Evolutionary conservation across 37 sponge, comb jelly and placozoan genomes (phyloP), one percentile per base, ranked within the genome.

Genomic region (Corticium candelabrum): DNA sequence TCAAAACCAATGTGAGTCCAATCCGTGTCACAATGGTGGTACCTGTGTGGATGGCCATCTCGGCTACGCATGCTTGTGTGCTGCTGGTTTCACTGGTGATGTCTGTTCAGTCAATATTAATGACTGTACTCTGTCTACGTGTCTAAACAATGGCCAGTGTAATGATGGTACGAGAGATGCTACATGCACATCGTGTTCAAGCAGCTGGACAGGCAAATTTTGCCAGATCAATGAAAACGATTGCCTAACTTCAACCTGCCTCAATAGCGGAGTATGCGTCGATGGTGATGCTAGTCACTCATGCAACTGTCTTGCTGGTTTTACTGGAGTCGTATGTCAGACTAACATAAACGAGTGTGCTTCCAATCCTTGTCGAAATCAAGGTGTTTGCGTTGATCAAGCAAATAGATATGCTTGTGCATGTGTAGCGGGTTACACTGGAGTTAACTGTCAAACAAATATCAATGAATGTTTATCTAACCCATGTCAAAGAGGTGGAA

Each of bases 21-120:
- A 39, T 15, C 82, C 82, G 31, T 82, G 82, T 31, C 41, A 71
- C 34, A 82, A 82, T 30, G 39, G 40, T 31, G 82, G 50, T 34
- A 80, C 79, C 38, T 82, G 82, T 39, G n/a, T 32, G 2, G 40
- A 1, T 21, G 62, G 62, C 62, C 11, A 27, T 21, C 15, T 21
- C 30, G 37, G 68, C 40, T 80, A 37, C 41, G 5, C 34, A 1
- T 80, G 80, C 37, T 27, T 34, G 62, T 50, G 62, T 50, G 62
- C 62, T 11, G 72, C 80, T 37, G 83, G 80, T 15, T 90, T 68
- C 38, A 90, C 72, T 36, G 91, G 88, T 7, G 39, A 5, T 0
- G 79, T 68, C 57, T 90, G 91, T 68, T 40, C 41, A 30, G 31
- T 21, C 29, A 41, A 31, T 1, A 70, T 88, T 0, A 27, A 79